Percentiles rank a stretch among this genome's conserved stretches.
These are phyloP conservation scores for Ctenopoma kingsleyae DNA, from an alignment of 2,797 vertebrate genomes.

Conservation along the genomic window DNA sequence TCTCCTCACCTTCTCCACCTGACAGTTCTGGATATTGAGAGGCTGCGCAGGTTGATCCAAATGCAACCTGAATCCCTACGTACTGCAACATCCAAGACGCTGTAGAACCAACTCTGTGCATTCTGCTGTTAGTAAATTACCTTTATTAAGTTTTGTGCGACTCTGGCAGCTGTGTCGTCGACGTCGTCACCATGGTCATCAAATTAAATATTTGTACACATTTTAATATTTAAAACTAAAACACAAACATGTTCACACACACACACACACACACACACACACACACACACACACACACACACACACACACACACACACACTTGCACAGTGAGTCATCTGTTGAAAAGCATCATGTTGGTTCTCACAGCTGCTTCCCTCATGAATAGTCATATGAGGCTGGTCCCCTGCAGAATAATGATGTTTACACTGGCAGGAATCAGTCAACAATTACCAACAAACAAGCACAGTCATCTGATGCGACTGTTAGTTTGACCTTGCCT, in stretches of 20 bases:
- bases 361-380: constrained; percentile 22
- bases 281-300: not conserved
- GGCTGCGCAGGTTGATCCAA: not conserved
- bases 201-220: not conserved
- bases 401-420: constrained; percentile 19
- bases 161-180: too few relatives aligned
- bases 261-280: not conserved
- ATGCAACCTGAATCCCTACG: not conserved
- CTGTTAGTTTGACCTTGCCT: not conserved
- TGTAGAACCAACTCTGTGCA: not conserved
- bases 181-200: not conserved
- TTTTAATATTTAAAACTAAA: not conserved
- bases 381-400: constrained; percentile 17
- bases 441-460: not conserved
- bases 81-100: not conserved
- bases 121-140: too few relatives aligned
- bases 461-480: not conserved
- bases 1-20: not conserved
- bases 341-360: not conserved
- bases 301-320: not conserved
- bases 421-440: constrained; percentile 6
- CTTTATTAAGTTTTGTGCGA: not conserved
- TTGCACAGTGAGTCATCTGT: constrained; percentile 3
- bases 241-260: not conserved
- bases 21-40: constrained; percentile 3